phyloP scores from a whole-genome alignment of 1,140 invertebrate species.

The Cryptotermes secundus region DNA sequence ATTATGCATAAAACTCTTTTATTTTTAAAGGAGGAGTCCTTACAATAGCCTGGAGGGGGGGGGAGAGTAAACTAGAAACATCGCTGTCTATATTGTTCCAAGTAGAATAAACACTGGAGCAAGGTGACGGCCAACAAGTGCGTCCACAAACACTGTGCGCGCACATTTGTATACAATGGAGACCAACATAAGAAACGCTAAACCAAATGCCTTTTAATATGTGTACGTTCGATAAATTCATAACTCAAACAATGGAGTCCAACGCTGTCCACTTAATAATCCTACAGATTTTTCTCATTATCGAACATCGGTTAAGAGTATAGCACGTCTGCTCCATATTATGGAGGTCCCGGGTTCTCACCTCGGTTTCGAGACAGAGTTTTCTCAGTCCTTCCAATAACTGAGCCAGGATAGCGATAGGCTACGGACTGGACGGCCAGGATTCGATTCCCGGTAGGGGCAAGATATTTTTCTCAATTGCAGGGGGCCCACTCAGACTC shows the following conservation, averaged over 20 bases:
- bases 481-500: too few species aligned
- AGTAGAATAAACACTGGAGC: background rate
- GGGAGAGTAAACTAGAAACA: background rate
- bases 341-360: too few species aligned
- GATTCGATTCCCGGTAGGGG: too few species aligned
- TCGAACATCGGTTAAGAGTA: too few species aligned
- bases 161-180: conserved; percentile 12
- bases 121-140: background rate
- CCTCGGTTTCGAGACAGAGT: too few species aligned
- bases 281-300: too few species aligned
- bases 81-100: background rate
- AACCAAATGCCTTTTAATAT: conserved; percentile 8
- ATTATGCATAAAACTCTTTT: background rate
- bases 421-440: too few species aligned
- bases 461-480: too few species aligned
- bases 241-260: background rate
- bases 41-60: background rate
- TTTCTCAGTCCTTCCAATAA: too few species aligned
- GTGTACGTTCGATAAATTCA: background rate
- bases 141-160: background rate
- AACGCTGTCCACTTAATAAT: too few species aligned
- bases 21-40: background rate
- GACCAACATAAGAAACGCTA: background rate
- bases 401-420: too few species aligned
- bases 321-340: too few species aligned